phyloP scores from a whole-genome alignment of 2,888 invertebrate genomes.

The Polydrusus cervinus region DNA sequence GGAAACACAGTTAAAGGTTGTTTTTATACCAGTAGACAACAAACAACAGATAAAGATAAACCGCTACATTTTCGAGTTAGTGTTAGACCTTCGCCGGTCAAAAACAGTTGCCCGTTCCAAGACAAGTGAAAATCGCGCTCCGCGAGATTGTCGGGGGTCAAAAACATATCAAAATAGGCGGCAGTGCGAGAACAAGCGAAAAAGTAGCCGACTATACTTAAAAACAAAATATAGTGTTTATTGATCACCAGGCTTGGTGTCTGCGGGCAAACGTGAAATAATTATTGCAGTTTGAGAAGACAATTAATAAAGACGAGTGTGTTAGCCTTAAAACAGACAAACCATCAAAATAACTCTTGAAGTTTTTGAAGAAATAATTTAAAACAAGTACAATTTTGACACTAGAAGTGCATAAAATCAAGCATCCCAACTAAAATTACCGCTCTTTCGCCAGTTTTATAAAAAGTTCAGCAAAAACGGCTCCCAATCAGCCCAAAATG shows the following conservation, averaged over 20 bases:
- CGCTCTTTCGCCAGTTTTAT: background rate
- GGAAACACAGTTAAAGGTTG: background rate
- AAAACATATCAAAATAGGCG: constrained; percentile 40
- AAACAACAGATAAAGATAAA: too few relatives aligned
- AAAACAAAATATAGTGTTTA: background rate
- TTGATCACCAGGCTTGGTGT: too few relatives aligned
- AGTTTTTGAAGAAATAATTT: background rate
- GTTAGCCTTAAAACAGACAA: background rate
- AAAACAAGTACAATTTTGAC: too few relatives aligned
- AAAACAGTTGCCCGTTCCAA: constrained; percentile 16
- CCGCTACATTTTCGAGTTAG: background rate
- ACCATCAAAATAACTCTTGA: background rate
- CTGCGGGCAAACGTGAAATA: too few relatives aligned
- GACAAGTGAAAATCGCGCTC: constrained; percentile 27
- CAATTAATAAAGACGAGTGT: too few relatives aligned
- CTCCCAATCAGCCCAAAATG: constrained; percentile 48
- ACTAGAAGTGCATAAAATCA: too few relatives aligned
- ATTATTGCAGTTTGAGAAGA: too few relatives aligned
- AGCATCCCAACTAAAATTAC: background rate
- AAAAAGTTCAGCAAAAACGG: constrained; percentile 50
- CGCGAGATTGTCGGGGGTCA: constrained; percentile 26
- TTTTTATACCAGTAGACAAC: too few relatives aligned
- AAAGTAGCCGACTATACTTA: background rate
- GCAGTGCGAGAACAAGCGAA: constrained; percentile 25
- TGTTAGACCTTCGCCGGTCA: constrained; percentile 6